These are phyloP conservation scores for Silvanus unidentatus DNA, from an alignment of 2,888 invertebrate species.

Conservation along the genomic window DNA sequence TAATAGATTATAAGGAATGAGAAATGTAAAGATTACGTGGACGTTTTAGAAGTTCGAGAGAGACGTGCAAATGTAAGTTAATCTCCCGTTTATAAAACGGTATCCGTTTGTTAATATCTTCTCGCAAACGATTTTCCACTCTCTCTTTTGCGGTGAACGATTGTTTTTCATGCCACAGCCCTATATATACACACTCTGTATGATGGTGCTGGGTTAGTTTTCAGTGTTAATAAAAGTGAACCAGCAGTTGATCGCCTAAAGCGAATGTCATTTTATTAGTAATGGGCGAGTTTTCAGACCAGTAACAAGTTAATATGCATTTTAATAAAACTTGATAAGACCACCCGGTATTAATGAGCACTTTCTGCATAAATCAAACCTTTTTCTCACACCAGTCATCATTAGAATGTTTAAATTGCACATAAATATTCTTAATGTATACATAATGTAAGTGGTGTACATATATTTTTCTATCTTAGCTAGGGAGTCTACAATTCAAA, in stretches of 20 bases:
- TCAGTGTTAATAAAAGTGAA: slow-evolving; percentile 13
- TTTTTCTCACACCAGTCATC: slow-evolving; percentile 43
- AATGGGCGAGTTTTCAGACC: slow-evolving; percentile 42
- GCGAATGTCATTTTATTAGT: slow-evolving; percentile 46
- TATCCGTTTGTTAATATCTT: too few species aligned
- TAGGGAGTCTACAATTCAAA: not conserved
- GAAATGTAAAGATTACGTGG: not conserved
- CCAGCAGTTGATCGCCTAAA: slow-evolving; percentile 27
- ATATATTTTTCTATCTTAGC: not conserved
- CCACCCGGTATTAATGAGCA: slow-evolving; percentile 46
- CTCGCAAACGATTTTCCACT: too few species aligned
- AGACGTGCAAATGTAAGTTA: slow-evolving; percentile 14
- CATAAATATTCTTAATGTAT: slow-evolving; percentile 23
- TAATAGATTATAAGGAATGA: too few species aligned
- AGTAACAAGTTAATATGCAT: slow-evolving; percentile 48
- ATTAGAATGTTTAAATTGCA: slow-evolving; percentile 36
- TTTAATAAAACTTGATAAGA: slow-evolving; percentile 45
- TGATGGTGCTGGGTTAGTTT: too few species aligned
- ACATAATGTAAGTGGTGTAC: not conserved
- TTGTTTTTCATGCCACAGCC: too few species aligned
- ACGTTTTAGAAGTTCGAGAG: slow-evolving; percentile 3
- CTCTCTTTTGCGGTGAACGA: too few species aligned
- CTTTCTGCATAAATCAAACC: slow-evolving; percentile 45
- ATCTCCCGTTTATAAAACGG: too few species aligned
- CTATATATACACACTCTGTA: too few species aligned